A percentile compares a stretch with the other conserved stretches of the same genome.
phyloP scores from a whole-genome alignment of 2,888 invertebrate species.

The Protophormia terraenovae region DNA sequence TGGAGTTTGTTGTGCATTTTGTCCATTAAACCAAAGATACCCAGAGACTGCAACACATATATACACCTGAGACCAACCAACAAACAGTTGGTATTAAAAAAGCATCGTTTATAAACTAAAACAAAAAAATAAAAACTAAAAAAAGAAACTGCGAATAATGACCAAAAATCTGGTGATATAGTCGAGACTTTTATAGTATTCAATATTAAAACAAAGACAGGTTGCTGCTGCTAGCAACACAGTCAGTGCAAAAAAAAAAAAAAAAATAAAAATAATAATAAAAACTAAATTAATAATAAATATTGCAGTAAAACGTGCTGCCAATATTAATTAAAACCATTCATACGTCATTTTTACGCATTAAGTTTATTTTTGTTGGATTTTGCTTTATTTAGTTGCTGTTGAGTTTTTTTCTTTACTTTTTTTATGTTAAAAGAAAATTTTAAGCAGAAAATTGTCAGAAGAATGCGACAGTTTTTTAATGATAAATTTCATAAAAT shows the following conservation, averaged over 20 bases:
- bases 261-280: neutral
- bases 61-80: too few relatives aligned
- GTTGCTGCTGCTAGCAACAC: neutral
- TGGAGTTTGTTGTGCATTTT: conserved; percentile 49
- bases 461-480: conserved; percentile 40
- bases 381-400: neutral
- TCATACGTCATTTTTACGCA: conserved; percentile 62
- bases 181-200: neutral
- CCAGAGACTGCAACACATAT: neutral
- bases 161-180: conserved; percentile 37
- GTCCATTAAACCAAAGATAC: conserved; percentile 1
- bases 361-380: conserved; percentile 27
- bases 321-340: conserved; percentile 64
- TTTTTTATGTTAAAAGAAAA: neutral
- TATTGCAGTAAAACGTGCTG: conserved; percentile 66
- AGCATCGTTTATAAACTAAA: conserved; percentile 51
- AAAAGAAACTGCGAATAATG: conserved; percentile 12
- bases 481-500: neutral
- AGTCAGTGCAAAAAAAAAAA: neutral
- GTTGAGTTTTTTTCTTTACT: neutral
- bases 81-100: conserved; percentile 49
- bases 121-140: neutral
- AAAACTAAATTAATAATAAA: conserved; percentile 57
- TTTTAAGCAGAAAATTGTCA: conserved; percentile 17
- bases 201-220: neutral